Evolutionary conservation across 2,797 vertebrate genomes (phyloP).

Genomic region (Erpetoichthys calabaricus): DNA sequence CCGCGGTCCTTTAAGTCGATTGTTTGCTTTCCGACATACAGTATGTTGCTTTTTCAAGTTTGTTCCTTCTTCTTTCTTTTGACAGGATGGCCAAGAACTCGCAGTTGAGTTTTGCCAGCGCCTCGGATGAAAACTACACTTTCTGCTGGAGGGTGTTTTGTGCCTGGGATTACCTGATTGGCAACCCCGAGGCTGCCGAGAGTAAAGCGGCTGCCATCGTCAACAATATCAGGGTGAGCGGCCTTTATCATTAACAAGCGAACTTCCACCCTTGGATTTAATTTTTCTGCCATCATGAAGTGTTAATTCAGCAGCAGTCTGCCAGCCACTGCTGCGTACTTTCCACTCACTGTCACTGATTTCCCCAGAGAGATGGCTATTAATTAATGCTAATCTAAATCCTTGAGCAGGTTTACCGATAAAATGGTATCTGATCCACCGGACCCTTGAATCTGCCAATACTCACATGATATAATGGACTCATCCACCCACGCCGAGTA

Average conservation of each 20-base stretch:
- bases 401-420: neutral
- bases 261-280: constrained; percentile 4
- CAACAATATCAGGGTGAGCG: constrained; percentile 82
- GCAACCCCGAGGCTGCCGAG: constrained; percentile 87
- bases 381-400: constrained; percentile 7
- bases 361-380: constrained; percentile 8
- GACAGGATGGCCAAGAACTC: constrained; percentile 96
- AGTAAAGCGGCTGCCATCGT: constrained; percentile 92
- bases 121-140: constrained; percentile 86
- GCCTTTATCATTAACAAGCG: neutral
- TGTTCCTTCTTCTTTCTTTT: constrained; percentile 1
- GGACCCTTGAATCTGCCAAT: neutral
- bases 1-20: no score
- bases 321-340: constrained; percentile 9
- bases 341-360: constrained; percentile 13
- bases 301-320: constrained; percentile 15
- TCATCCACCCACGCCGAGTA: no score
- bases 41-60: constrained; percentile 6
- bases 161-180: constrained; percentile 95
- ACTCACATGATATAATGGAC: no score
- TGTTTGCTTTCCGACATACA: no score
- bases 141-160: constrained; percentile 98
- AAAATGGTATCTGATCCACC: neutral
- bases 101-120: constrained; percentile 76
- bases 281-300: constrained; percentile 10